Evolutionary conservation across 1,140 invertebrate species (phyloP).

Genomic region (Saccostrea glomerata): DNA sequence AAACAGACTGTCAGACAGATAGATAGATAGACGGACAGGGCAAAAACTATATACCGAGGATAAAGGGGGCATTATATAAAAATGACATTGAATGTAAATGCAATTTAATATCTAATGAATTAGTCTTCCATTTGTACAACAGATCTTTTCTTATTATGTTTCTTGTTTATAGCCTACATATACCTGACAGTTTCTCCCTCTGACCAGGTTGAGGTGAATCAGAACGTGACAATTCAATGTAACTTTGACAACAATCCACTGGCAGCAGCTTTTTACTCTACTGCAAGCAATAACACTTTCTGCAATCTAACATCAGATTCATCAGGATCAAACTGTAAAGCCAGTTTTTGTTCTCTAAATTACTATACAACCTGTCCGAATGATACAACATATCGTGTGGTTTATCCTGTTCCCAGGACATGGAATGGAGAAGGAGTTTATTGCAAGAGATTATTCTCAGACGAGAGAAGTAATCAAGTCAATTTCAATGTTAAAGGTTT

Average conservation of each 20-base stretch:
- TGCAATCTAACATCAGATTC: background rate
- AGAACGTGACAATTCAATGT: background rate
- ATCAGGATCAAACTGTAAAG: background rate
- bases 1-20: too few relatives aligned
- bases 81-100: too few relatives aligned
- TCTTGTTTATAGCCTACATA: background rate
- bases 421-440: background rate
- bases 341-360: background rate
- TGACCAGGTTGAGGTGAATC: background rate
- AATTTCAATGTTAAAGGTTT: background rate
- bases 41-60: too few relatives aligned
- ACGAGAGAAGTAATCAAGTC: background rate
- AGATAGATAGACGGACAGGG: too few relatives aligned
- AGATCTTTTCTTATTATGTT: too few relatives aligned
- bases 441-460: background rate
- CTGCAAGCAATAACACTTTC: background rate
- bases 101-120: too few relatives aligned
- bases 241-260: background rate
- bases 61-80: too few relatives aligned
- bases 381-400: background rate
- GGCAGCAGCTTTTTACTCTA: background rate
- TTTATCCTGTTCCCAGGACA: background rate
- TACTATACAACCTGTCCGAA: background rate
- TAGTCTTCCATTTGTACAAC: too few relatives aligned
- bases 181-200: background rate